A percentile compares a stretch with the other conserved stretches of the same genome.
These are phyloP conservation scores for Schizopygopsis malacanthus DNA, from an alignment of 2,797 vertebrate species.

Conservation along the genomic window DNA sequence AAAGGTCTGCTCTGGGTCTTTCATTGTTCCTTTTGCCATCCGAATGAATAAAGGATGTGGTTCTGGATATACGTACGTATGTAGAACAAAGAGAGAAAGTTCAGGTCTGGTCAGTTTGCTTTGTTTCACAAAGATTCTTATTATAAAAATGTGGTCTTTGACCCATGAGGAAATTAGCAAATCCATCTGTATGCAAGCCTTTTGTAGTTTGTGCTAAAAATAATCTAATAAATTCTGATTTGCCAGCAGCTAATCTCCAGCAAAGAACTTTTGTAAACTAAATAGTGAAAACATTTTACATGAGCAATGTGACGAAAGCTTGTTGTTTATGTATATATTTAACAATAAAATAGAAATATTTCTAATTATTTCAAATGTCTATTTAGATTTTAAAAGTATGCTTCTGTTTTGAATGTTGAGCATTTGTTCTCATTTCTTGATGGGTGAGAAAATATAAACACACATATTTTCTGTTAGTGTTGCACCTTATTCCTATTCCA, in stretches of 20 bases:
- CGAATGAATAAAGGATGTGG: slow-evolving; percentile 13
- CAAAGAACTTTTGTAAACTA: background rate
- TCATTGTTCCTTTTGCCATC: slow-evolving; percentile 32
- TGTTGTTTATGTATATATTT: background rate
- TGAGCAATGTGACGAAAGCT: background rate
- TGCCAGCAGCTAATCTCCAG: background rate
- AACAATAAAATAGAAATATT: background rate
- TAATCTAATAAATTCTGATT: slow-evolving; percentile 8
- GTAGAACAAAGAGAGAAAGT: background rate
- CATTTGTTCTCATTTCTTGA: background rate
- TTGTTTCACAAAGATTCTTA: background rate
- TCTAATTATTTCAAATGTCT: background rate
- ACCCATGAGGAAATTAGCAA: background rate
- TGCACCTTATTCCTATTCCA: background rate
- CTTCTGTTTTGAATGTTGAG: background rate
- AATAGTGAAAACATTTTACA: background rate
- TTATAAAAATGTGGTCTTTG: background rate
- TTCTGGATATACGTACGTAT: background rate
- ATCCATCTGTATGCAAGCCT: background rate
- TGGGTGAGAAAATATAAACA: background rate
- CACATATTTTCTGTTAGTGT: too few species aligned
- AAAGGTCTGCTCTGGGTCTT: slow-evolving; percentile 41
- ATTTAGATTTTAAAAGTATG: background rate
- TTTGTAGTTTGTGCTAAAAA: slow-evolving; percentile 5
- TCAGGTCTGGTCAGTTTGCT: background rate